Conservation (phyloP, 2,888 invertebrate species). For the Papilio gigon region DNA sequence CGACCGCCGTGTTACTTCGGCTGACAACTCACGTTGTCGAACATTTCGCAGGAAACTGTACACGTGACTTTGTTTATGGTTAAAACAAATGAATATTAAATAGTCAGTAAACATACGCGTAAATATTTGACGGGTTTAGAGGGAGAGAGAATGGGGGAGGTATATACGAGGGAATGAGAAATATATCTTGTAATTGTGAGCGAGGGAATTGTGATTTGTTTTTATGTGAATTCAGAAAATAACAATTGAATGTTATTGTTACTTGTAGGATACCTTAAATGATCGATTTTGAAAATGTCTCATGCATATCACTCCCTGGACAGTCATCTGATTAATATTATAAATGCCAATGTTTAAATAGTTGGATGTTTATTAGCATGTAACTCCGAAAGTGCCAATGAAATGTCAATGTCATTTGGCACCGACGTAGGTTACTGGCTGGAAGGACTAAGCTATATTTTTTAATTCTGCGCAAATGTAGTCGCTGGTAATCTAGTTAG, state of each 20-base stretch:
- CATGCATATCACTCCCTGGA: background rate
- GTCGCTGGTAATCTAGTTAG: too few relatives aligned
- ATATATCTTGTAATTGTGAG: too few relatives aligned
- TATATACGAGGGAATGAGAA: too few relatives aligned
- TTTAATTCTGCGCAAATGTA: too few relatives aligned
- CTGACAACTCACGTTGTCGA: conserved; percentile 27
- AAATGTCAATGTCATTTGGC: too few relatives aligned
- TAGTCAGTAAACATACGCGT: background rate
- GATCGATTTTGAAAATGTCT: background rate
- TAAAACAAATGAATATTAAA: conserved; percentile 15
- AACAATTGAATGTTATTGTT: background rate
- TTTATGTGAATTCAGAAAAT: background rate
- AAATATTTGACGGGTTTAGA: background rate
- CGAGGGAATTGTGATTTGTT: background rate
- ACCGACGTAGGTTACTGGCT: too few relatives aligned
- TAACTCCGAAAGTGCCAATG: too few relatives aligned
- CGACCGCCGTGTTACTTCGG: background rate
- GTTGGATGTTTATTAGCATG: too few relatives aligned
- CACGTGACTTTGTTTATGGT: conserved; percentile 15
- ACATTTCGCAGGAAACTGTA: conserved; percentile 18
- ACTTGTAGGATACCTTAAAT: background rate
- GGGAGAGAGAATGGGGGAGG: background rate
- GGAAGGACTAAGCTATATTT: too few relatives aligned
- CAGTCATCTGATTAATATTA: too few relatives aligned
- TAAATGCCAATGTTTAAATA: too few relatives aligned